Percentiles rank a stretch among this genome's conserved stretches.
phyloP scores from a whole-genome alignment of 2,113 vertebrate species.

The Melanotaenia duboulayi region DNA sequence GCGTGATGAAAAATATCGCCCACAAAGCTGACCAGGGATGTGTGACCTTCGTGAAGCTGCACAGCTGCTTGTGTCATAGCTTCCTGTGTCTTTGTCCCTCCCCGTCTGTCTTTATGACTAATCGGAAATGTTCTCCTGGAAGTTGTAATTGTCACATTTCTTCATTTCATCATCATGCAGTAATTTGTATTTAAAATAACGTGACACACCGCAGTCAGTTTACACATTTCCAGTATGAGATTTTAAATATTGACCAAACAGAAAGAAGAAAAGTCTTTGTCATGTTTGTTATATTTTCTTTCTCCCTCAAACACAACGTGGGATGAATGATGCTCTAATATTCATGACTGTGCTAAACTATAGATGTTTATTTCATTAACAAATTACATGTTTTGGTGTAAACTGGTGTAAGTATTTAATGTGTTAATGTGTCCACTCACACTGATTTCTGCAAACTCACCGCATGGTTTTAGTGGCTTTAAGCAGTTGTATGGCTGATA shows the following conservation, averaged over 20 bases:
- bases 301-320: too few species aligned
- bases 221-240: background rate
- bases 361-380: too few species aligned
- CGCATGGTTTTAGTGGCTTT: too few species aligned
- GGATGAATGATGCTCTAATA: too few species aligned
- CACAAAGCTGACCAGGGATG: conserved; percentile 20
- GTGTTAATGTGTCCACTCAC: too few species aligned
- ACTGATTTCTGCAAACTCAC: too few species aligned
- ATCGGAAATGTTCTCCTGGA: conserved; percentile 44
- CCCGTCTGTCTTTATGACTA: conserved; percentile 31
- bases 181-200: conserved; percentile 4
- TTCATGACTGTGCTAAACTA: too few species aligned
- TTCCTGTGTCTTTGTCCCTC: conserved; percentile 11
- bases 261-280: too few species aligned
- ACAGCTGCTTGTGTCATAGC: conserved; percentile 11
- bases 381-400: too few species aligned
- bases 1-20: conserved; percentile 39
- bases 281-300: too few species aligned
- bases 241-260: background rate
- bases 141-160: background rate
- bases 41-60: conserved; percentile 40
- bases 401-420: too few species aligned
- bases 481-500: too few species aligned
- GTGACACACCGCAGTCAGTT: conserved; percentile 3
- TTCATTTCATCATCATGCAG: background rate